phyloP scores from a whole-genome alignment of 2,888 invertebrate genomes.

The Tenthredo mesomela region DNA sequence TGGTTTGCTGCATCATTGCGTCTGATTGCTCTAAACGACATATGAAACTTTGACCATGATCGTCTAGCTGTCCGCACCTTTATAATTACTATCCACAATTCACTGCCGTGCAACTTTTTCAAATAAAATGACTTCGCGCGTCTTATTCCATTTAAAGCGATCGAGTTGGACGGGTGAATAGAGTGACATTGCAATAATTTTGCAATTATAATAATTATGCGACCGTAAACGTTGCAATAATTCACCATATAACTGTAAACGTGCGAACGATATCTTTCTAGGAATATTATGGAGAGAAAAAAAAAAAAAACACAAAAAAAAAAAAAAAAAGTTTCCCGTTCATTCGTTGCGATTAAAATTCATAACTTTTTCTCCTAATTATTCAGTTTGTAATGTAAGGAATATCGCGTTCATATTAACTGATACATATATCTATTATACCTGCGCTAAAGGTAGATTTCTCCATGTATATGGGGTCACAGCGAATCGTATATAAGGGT shows the following conservation, averaged over 20 bases:
- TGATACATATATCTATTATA: not conserved
- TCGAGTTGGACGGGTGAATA: not conserved
- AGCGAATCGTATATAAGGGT: conserved; percentile 56
- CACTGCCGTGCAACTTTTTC: not conserved
- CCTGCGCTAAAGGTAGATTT: conserved; percentile 41
- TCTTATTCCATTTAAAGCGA: not conserved
- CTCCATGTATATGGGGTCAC: conserved; percentile 46
- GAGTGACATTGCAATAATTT: not conserved
- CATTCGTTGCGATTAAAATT: too few species aligned
- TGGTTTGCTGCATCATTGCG: conserved; percentile 70
- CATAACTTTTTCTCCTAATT: too few species aligned
- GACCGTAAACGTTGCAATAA: not conserved
- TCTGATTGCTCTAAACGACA: conserved; percentile 70
- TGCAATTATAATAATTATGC: not conserved
- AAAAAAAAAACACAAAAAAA: too few species aligned
- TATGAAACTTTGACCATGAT: conserved; percentile 53
- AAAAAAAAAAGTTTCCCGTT: too few species aligned
- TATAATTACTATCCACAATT: not conserved
- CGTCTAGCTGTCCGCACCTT: conserved; percentile 28
- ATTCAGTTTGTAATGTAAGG: too few species aligned
- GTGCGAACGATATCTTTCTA: not conserved
- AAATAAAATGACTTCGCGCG: not conserved
- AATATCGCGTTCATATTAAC: not conserved
- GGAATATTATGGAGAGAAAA: too few species aligned
- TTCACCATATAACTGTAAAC: not conserved